Base-by-base conservation (phyloP, 2,113 vertebrate genomes). In the Butastur rufipennis region DNA sequence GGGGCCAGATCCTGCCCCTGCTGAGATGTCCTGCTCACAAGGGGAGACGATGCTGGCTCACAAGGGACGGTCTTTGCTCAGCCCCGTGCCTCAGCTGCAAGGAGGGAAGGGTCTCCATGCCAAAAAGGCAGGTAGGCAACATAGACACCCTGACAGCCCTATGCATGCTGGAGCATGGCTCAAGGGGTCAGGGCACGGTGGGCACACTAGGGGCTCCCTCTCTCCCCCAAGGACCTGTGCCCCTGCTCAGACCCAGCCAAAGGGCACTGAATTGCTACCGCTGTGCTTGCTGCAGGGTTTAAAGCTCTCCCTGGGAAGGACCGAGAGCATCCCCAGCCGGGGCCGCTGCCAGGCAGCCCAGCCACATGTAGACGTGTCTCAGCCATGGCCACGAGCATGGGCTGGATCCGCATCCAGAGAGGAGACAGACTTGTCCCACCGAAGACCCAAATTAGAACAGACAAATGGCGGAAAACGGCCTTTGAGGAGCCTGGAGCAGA, bases 251-350 rank as follows among this genome's bases (percentile, higher is more conserved):
- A 11, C 48, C 7, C 36, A 26, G 43, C 10, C 6, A 5, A 52
- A 63, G 34, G 26, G 34, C 0, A 0, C 29, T 78, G 79, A 26
- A n/a, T 32, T 45, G 31, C 50, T 43, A n/a, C 42, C 3, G 0
- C 47, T 2, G 1, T 1, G 16, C 42, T 55, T 78, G 68, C 32
- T 8, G 3, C 13, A 6, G 58, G 58, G 6, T 31, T 53, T 59
- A 59, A 42, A 72, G 52, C 17, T 78, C 48, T 84, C 56, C 26
- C 15, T 52, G 67, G 32, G 34, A 62, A 61, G 38, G 47, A 72
- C 23, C 2, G 1, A 56, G 50, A 78, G 48, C 56, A 87, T 68
- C 40, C 63, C 65, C 36, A 50, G 43, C 40, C 1, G 0, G 31
- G 19, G 26, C 23, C 2, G 2, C 63, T 31, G 36, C 66, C 72